phyloP scores from a whole-genome alignment of 2,888 invertebrate genomes.

The Platycheirus rosarum region DNA sequence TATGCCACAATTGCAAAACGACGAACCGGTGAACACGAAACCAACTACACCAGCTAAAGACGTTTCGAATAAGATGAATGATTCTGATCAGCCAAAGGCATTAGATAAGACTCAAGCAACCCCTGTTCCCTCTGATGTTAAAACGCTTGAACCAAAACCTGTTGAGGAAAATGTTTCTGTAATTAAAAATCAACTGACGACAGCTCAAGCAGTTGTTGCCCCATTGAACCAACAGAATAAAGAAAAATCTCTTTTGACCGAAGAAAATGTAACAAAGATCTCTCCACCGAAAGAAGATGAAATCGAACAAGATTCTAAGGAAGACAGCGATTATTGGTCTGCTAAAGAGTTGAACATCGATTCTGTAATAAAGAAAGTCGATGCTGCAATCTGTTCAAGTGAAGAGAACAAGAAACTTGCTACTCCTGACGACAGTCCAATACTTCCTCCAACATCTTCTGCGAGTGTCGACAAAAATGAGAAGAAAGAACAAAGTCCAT shows the following conservation, averaged over 20 bases:
- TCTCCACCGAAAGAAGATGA: slow-evolving; percentile 80
- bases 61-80: slow-evolving; percentile 5
- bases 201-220: slow-evolving; percentile 31
- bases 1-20: slow-evolving; percentile 58
- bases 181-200: slow-evolving; percentile 53
- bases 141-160: slow-evolving; percentile 20
- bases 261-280: slow-evolving; percentile 80
- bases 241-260: slow-evolving; percentile 77
- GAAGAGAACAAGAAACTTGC: slow-evolving; percentile 54
- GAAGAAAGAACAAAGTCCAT: slow-evolving; percentile 46
- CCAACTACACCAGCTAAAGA: slow-evolving; percentile 17
- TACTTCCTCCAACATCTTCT: background rate
- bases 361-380: slow-evolving; percentile 91
- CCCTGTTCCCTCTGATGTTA: slow-evolving; percentile 9
- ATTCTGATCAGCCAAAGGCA: slow-evolving; percentile 17
- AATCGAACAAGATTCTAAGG: slow-evolving; percentile 85
- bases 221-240: slow-evolving; percentile 41
- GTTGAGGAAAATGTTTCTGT: slow-evolving; percentile 53
- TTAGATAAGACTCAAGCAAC: slow-evolving; percentile 32
- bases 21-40: slow-evolving; percentile 36
- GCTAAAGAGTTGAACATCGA: slow-evolving; percentile 91
- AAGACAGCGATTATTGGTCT: slow-evolving; percentile 90
- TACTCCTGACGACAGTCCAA: background rate
- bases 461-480: slow-evolving; percentile 33
- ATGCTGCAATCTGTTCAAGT: slow-evolving; percentile 80